Conservation (phyloP, 2,113 vertebrate species). For the Gavialis gangeticus region DNA sequence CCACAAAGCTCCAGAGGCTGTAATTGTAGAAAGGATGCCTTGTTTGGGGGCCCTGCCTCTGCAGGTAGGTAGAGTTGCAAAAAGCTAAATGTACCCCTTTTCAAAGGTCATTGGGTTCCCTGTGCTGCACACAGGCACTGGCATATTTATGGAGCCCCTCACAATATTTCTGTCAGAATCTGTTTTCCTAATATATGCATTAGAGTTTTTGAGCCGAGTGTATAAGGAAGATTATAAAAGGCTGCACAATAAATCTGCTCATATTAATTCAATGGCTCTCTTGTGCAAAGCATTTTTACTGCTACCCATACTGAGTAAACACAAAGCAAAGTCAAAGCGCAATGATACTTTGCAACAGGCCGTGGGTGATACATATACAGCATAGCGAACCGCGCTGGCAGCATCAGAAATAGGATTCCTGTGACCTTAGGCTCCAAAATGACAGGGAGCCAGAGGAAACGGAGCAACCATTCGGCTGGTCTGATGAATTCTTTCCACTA, state of each 20-base stretch:
- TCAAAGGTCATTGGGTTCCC: slow-evolving; percentile 28
- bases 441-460: neutral
- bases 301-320: neutral
- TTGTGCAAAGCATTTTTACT: slow-evolving; percentile 53
- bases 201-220: slow-evolving; percentile 29
- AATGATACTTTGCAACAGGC: neutral
- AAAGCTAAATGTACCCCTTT: neutral
- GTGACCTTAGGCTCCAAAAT: neutral
- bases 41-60: neutral
- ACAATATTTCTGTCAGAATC: neutral
- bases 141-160: slow-evolving; percentile 20
- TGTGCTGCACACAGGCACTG: neutral
- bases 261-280: slow-evolving; percentile 56
- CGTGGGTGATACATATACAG: neutral
- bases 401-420: neutral
- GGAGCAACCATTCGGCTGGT: neutral
- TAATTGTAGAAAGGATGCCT: neutral
- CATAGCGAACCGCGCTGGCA: neutral
- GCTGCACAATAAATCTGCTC: slow-evolving; percentile 48
- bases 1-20: neutral
- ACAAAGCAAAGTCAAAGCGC: slow-evolving; percentile 30
- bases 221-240: slow-evolving; percentile 32
- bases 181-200: slow-evolving; percentile 9
- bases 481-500: slow-evolving; percentile 49
- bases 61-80: neutral